Base-by-base conservation (phyloP, 2,797 vertebrate species). In the Sebastes oblongus region DNA sequence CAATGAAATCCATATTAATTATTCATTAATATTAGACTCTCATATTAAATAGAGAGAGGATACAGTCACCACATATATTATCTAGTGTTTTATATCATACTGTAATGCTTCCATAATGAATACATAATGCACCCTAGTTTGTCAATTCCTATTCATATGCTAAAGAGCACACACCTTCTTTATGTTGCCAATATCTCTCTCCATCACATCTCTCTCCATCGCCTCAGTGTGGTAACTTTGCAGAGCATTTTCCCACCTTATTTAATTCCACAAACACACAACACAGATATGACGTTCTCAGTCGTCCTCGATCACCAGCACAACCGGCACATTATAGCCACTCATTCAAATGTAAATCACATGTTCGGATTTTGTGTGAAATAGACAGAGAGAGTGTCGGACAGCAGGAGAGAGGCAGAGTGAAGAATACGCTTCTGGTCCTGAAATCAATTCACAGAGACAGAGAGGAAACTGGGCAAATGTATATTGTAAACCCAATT, bases 261-360 rank as follows among this genome's bases (percentile, higher is more conserved):
- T 88, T 86, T 75, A 66, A 81, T 80, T 82, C 56, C 46, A 77
- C 20, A 29, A 6, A 29, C 6, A 60, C 7, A 73, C 54, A 72
- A 70, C 54, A 60, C 55, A 32, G 42, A 58, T 22, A 25, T 67
- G 6, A 80, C 8, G 54, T 67, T 62, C 81, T 65, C 73, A 36
- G 71, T 61, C 9, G 4, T 58, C 13, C 58, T 32, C 3, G 39
- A 83, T 80, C 69, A 81, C 82, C 72, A 70, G 34, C 32, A 72
- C 59, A 72, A 78, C 55, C 70, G 56, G 27, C 69, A 55, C 54
- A 88, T 80, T 77, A 83, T 22, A 66, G 34, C 58, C 72, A 32
- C 59, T 69, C 59, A 84, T 90, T 89, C 75, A 87, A 80, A 90
- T 86, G 74, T 62, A 83, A 86, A 90, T 82, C 14, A 60, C 55